These are phyloP conservation scores for Philaethria dido DNA, from an alignment of 2,888 invertebrate species.

Conservation along the genomic window DNA sequence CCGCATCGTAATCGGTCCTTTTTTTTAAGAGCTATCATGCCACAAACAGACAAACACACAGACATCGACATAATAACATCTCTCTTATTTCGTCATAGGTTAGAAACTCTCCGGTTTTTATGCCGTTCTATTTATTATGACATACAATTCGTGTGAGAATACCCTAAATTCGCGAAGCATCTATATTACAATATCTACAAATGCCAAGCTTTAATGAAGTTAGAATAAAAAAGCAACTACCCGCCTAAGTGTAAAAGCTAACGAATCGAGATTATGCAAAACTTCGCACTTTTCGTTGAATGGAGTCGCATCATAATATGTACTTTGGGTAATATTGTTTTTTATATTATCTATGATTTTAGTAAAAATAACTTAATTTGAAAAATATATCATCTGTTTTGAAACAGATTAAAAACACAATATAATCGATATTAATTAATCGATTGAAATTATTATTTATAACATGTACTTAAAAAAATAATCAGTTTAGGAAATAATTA, in stretches of 20 bases:
- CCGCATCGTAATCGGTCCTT: too few species aligned
- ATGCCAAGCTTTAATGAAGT: constrained; percentile 65
- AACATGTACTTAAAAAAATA: too few species aligned
- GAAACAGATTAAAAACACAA: neutral
- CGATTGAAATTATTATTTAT: neutral
- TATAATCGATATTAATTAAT: neutral
- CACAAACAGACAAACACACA: too few species aligned
- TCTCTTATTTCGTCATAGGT: too few species aligned
- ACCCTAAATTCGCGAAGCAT: constrained; percentile 27
- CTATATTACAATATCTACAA: constrained; percentile 69
- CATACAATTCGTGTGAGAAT: constrained; percentile 14
- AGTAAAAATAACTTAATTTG: too few species aligned
- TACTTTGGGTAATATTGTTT: neutral
- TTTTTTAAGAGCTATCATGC: too few species aligned
- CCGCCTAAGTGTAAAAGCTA: constrained; percentile 74
- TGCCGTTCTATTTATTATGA: constrained; percentile 32
- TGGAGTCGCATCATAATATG: constrained; percentile 12
- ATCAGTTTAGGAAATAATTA: neutral
- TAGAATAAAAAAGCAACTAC: constrained; percentile 54
- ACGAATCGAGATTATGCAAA: constrained; percentile 58
- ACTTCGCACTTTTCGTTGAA: constrained; percentile 33
- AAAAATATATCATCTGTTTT: neutral
- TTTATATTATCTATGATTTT: too few species aligned
- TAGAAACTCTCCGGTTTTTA: too few species aligned
- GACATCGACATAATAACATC: too few species aligned